Percentiles rank a stretch among this genome's conserved stretches.
Evolutionary conservation across 2,113 vertebrate species (phyloP).

Genomic region (Petrocephalus zakoni): DNA sequence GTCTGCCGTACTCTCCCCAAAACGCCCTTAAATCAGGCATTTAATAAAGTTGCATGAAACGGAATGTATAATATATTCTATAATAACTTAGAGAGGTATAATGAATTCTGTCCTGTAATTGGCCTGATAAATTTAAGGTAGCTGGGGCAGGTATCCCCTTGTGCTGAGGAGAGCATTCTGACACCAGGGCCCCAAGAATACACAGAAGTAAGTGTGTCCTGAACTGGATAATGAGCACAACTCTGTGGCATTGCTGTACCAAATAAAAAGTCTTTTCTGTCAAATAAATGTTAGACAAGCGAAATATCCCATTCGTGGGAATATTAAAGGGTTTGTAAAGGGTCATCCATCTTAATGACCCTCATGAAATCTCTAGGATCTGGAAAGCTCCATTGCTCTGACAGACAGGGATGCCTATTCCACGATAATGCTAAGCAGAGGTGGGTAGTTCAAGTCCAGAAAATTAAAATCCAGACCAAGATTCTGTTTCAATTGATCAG

Average conservation of each 20-base stretch:
- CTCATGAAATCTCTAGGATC: neutral
- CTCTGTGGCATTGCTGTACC: neutral
- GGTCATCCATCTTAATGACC: neutral
- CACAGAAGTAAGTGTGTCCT: neutral
- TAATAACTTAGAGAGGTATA: neutral
- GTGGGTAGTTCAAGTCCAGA: neutral
- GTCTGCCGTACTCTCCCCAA: neutral
- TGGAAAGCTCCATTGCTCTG: neutral
- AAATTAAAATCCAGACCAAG: neutral
- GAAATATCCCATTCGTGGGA: neutral
- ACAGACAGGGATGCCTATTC: neutral
- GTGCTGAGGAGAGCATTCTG: neutral
- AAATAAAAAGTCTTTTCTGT: neutral
- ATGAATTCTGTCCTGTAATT: neutral
- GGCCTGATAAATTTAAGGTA: neutral
- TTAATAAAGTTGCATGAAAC: neutral
- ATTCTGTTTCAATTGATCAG: neutral
- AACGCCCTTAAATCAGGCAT: neutral
- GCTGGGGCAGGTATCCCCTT: neutral
- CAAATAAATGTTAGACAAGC: neutral
- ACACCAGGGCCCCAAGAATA: neutral
- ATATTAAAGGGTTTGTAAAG: neutral
- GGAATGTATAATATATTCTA: neutral
- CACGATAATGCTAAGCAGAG: neutral
- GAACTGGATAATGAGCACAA: neutral